A percentile compares a stretch with the other conserved stretches of the same genome.
Evolutionary conservation across 2,113 vertebrate species (phyloP).

Genomic region (Rutilus rutilus): DNA sequence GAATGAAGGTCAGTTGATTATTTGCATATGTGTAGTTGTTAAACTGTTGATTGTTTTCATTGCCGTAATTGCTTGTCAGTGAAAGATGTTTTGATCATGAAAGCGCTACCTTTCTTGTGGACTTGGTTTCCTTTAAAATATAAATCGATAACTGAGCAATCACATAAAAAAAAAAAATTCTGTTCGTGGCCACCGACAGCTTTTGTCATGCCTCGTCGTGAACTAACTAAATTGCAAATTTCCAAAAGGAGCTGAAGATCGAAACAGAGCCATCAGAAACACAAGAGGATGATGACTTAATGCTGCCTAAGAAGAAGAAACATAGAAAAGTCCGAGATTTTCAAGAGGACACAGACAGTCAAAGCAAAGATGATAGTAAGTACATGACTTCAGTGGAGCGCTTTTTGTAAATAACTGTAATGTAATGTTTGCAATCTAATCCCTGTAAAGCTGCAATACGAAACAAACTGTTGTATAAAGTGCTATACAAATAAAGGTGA

Average conservation of each 20-base stretch:
- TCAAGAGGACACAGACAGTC: constrained; percentile 83
- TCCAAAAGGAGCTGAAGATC: constrained; percentile 87
- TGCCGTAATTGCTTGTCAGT: neutral
- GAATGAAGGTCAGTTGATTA: constrained; percentile 85
- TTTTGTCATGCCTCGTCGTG: neutral
- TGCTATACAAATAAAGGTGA: too few species aligned
- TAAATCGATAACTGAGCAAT: neutral
- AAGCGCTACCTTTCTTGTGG: neutral
- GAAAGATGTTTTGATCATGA: constrained; percentile 3
- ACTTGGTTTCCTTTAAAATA: neutral
- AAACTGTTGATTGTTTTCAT: neutral
- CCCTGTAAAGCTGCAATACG: too few species aligned
- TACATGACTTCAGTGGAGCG: neutral
- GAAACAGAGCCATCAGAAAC: constrained; percentile 86
- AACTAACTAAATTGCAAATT: neutral
- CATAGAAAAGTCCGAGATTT: constrained; percentile 89
- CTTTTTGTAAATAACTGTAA: neutral
- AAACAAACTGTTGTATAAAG: too few species aligned
- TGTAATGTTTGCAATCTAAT: neutral
- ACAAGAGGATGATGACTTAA: constrained; percentile 88
- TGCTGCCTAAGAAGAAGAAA: constrained; percentile 95
- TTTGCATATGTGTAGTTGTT: neutral
- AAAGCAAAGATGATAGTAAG: constrained; percentile 88
- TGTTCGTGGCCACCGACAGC: neutral
- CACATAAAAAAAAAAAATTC: too few species aligned